Evolutionary conservation across 2,113 vertebrate species (phyloP).

Genomic region (Mungos mungo): DNA sequence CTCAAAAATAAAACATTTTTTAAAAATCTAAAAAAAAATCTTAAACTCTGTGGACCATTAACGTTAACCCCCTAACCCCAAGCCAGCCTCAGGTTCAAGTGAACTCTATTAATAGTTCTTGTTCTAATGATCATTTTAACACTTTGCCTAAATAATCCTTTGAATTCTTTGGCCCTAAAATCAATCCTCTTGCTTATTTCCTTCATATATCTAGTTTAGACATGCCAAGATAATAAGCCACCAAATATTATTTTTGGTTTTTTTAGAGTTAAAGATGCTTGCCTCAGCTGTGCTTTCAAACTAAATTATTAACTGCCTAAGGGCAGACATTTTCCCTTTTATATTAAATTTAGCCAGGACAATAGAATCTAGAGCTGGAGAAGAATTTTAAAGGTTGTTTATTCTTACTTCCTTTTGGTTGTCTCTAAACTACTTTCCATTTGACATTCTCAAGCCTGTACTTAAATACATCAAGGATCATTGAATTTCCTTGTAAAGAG

Average conservation of each 20-base stretch:
- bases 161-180: slow-evolving; percentile 22
- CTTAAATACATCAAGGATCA: slow-evolving; percentile 11
- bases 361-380: background rate
- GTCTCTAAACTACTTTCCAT: background rate
- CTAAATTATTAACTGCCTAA: slow-evolving; percentile 61
- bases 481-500: background rate
- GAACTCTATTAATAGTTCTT: background rate
- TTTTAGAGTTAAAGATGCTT: slow-evolving; percentile 41
- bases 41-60: background rate
- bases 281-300: slow-evolving; percentile 56
- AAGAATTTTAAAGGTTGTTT: slow-evolving; percentile 2
- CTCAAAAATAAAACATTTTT: no score
- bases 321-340: slow-evolving; percentile 50
- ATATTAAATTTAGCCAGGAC: slow-evolving; percentile 57
- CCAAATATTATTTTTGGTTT: slow-evolving; percentile 37
- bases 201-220: slow-evolving; percentile 25
- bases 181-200: background rate
- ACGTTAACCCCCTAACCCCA: background rate
- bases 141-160: background rate
- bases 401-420: slow-evolving; percentile 18
- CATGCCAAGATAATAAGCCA: slow-evolving; percentile 50
- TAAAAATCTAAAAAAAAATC: background rate
- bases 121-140: background rate
- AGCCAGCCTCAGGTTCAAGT: background rate
- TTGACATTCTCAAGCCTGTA: background rate